Evolutionary conservation across 2,888 invertebrate species (phyloP).

Genomic region (Ischnura elegans): DNA sequence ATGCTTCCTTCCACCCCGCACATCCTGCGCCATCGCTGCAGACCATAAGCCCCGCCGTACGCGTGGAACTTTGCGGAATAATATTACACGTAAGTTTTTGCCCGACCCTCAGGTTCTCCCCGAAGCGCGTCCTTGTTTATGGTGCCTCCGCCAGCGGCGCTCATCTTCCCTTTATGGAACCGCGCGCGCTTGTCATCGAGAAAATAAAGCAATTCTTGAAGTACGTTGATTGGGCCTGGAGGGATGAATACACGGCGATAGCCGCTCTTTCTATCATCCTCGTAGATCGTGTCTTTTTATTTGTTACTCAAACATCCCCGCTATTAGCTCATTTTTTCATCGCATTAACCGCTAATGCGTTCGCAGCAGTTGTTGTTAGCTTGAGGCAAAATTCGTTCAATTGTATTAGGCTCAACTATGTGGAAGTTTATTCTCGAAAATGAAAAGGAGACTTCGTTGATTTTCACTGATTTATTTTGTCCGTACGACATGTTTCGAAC

Average conservation of each 20-base stretch:
- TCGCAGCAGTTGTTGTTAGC: too few relatives aligned
- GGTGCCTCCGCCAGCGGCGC: not conserved
- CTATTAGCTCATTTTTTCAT: too few relatives aligned
- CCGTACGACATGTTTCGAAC: too few relatives aligned
- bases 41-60: not conserved
- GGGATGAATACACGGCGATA: not conserved
- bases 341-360: too few relatives aligned
- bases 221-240: not conserved
- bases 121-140: not conserved
- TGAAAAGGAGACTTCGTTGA: too few relatives aligned
- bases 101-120: not conserved
- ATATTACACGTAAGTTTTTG: conserved; percentile 13
- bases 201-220: not conserved
- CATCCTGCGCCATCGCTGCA: not conserved
- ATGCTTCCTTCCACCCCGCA: not conserved
- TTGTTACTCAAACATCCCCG: too few relatives aligned
- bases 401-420: too few relatives aligned
- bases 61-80: conserved; percentile 18
- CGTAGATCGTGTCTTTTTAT: too few relatives aligned
- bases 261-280: too few relatives aligned
- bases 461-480: too few relatives aligned
- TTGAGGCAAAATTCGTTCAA: too few relatives aligned
- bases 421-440: too few relatives aligned
- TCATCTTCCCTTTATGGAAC: not conserved
- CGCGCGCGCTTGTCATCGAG: not conserved